Percentiles rank a stretch among this genome's conserved stretches.
Conservation (phyloP, 2,113 vertebrate species). For the Salvelinus sp. region DNA sequence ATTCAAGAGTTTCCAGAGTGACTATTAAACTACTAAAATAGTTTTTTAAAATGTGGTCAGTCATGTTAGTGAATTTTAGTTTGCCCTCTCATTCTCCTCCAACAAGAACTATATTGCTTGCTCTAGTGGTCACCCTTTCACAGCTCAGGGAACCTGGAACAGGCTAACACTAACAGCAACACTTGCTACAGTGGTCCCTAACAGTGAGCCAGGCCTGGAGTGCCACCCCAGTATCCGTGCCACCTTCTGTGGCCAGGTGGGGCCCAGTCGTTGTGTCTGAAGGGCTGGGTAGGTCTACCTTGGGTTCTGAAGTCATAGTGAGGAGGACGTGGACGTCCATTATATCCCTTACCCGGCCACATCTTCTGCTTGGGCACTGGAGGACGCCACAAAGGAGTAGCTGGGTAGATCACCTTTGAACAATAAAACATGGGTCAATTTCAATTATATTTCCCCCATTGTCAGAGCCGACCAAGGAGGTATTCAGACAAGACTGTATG, state of each 20-base stretch:
- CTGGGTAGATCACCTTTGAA: constrained; percentile 53
- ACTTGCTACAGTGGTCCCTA: constrained; percentile 42
- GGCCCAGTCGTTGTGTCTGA: constrained; percentile 59
- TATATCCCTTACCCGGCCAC: constrained; percentile 25
- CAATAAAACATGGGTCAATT: neutral
- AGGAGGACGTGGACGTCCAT: constrained; percentile 43
- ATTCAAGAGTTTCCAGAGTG: constrained; percentile 18
- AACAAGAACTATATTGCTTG: constrained; percentile 30
- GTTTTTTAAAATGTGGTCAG: constrained; percentile 45
- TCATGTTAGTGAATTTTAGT: constrained; percentile 49
- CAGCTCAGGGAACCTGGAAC: too few species aligned
- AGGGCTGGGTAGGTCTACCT: constrained; percentile 62
- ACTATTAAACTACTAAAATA: constrained; percentile 50
- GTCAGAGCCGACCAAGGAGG: too few species aligned
- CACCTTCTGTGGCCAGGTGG: constrained; percentile 60
- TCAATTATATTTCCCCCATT: neutral
- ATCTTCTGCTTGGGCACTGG: constrained; percentile 41
- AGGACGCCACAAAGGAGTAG: constrained; percentile 56
- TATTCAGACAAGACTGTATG: too few species aligned
- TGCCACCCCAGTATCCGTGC: constrained; percentile 59
- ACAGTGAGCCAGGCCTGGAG: constrained; percentile 60
- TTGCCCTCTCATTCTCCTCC: constrained; percentile 39
- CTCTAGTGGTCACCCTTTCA: too few species aligned
- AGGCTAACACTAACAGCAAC: too few species aligned
- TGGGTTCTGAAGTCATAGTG: constrained; percentile 62